phyloP scores from a whole-genome alignment of 2,888 invertebrate species.

The Proisotoma minuta region DNA sequence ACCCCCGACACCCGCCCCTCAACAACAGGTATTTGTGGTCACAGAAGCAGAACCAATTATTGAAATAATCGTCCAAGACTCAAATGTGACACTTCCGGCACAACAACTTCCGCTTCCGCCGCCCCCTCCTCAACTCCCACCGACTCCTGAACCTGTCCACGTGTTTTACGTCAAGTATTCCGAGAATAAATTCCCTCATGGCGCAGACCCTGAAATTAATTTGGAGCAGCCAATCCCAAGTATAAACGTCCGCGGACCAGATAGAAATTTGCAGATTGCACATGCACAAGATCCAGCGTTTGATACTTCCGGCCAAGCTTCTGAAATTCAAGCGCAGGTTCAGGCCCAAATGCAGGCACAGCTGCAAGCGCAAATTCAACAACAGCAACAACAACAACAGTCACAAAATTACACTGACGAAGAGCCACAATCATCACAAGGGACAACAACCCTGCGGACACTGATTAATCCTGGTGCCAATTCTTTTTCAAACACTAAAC shows the following conservation, averaged over 20 bases:
- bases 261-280: not conserved
- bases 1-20: not conserved
- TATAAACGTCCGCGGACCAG: slow-evolving; percentile 31
- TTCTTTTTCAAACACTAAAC: not conserved
- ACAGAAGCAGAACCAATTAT: slow-evolving; percentile 68
- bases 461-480: slow-evolving; percentile 4
- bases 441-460: slow-evolving; percentile 20
- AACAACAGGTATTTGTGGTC: slow-evolving; percentile 16
- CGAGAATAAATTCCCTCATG: slow-evolving; percentile 65
- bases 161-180: slow-evolving; percentile 82
- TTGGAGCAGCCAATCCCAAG: slow-evolving; percentile 43
- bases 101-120: slow-evolving; percentile 54
- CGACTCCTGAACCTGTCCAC: slow-evolving; percentile 75
- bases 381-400: slow-evolving; percentile 33
- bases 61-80: slow-evolving; percentile 86
- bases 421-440: no score
- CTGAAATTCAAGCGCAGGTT: no score
- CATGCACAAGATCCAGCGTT: no score
- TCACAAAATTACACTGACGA: slow-evolving; percentile 27
- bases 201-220: slow-evolving; percentile 48
- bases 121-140: slow-evolving; percentile 54
- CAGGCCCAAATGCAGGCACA: slow-evolving; percentile 29
- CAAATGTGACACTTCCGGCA: slow-evolving; percentile 72
- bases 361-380: slow-evolving; percentile 48
- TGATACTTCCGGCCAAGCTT: no score